These are phyloP conservation scores for Euwallacea similis DNA, from an alignment of 1,140 invertebrate species.

Conservation along the genomic window DNA sequence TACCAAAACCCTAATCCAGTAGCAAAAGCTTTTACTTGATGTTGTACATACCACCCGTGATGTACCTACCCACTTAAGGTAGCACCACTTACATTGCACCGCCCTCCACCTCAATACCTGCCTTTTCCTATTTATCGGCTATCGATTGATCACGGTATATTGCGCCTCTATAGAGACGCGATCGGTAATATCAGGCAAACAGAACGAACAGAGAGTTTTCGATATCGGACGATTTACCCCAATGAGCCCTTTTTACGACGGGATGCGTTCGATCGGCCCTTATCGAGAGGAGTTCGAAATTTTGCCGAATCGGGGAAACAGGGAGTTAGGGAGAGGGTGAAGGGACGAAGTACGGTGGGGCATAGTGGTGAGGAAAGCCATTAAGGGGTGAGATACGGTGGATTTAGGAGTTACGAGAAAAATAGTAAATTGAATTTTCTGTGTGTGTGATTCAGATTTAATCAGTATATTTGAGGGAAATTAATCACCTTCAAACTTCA, in stretches of 20 bases:
- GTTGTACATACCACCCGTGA: neutral
- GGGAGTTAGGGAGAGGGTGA: neutral
- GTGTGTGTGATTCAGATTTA: too few species aligned
- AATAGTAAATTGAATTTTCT: too few species aligned
- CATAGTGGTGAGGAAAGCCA: neutral
- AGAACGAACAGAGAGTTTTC: slow-evolving; percentile 17
- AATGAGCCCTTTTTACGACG: slow-evolving; percentile 22
- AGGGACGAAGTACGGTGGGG: neutral
- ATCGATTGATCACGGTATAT: slow-evolving; percentile 12
- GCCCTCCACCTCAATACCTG: neutral
- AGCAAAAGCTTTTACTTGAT: neutral
- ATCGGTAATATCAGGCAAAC: slow-evolving; percentile 29
- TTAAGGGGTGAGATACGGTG: neutral
- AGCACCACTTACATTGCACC: neutral
- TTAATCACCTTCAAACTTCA: too few species aligned
- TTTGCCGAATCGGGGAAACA: slow-evolving; percentile 2
- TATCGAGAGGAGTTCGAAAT: slow-evolving; percentile 12
- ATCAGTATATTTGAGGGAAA: too few species aligned
- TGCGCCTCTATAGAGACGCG: slow-evolving; percentile 15
- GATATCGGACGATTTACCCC: slow-evolving; percentile 25
- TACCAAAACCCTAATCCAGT: neutral
- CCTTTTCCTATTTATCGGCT: neutral
- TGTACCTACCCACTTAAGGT: neutral
- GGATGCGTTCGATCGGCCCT: slow-evolving; percentile 21
- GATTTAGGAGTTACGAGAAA: too few species aligned